A percentile compares a stretch with the other conserved stretches of the same genome.
phyloP scores from a whole-genome alignment of 2,888 invertebrate species.

The Aproaerema taeniolella region DNA sequence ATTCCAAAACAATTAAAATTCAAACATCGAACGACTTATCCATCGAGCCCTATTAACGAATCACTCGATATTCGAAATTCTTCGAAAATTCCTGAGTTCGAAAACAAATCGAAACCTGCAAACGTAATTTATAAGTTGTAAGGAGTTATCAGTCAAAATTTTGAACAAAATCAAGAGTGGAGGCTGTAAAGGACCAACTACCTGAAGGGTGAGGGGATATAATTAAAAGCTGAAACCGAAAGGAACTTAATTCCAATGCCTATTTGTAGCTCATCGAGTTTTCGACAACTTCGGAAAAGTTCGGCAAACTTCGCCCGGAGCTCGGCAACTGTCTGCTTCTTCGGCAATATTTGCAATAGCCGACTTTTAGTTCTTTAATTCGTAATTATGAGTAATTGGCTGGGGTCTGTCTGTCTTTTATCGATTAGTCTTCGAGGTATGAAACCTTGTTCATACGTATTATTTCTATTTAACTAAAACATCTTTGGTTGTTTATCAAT shows the following conservation, averaged over 20 bases:
- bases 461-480: too few relatives aligned
- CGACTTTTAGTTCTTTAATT: constrained; percentile 54
- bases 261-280: constrained; percentile 71
- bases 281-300: constrained; percentile 39
- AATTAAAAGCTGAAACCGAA: constrained; percentile 72
- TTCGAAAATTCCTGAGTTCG: too few relatives aligned
- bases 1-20: too few relatives aligned
- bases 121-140: constrained; percentile 14
- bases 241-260: constrained; percentile 70
- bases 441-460: too few relatives aligned
- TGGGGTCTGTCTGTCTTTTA: constrained; percentile 21
- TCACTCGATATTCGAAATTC: too few relatives aligned
- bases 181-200: constrained; percentile 39
- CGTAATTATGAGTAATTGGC: constrained; percentile 66
- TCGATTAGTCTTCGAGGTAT: too few relatives aligned
- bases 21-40: too few relatives aligned
- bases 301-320: constrained; percentile 44
- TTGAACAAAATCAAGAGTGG: constrained; percentile 16
- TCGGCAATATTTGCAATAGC: constrained; percentile 53
- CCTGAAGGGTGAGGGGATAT: constrained; percentile 58
- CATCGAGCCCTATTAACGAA: too few relatives aligned
- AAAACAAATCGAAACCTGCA: constrained; percentile 11
- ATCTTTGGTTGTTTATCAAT: too few relatives aligned
- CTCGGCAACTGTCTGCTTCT: constrained; percentile 44
- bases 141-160: constrained; percentile 17